Base-by-base conservation (phyloP, 2,888 invertebrate species). In the Invenusta paracnida region DNA sequence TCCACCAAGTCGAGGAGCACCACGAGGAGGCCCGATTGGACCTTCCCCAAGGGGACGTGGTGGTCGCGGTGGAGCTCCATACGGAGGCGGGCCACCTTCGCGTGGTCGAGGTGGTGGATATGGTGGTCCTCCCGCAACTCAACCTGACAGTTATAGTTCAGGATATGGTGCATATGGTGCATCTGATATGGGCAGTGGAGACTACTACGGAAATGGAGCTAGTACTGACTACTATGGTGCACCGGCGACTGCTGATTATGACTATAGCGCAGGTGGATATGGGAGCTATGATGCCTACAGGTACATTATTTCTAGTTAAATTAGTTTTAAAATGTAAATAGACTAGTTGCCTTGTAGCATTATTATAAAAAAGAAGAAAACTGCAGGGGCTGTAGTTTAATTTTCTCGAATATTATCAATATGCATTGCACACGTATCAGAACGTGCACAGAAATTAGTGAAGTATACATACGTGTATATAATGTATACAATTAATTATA, bases 71-170 rank as follows among this genome's bases (percentile, higher is more conserved):
- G 73, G 23, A n/a, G 27, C 73, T 73, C 2, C 73, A 13, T 23
- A 5, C 23, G 11, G 25, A 13, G 73, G 23, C 5, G 23, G 11
- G 2, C 73, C 73, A 23, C 17, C 73, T 23, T 2, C 23, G 5
- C 23, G 73, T 23, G 73, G 73, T 73, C 73, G 73, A 48, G 48
- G 48, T 73, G 73, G 73, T 2, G 73, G 73, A 73, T 73, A 73
- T 73, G 73, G 73, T 23, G 17, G 17, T n/a, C 73, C 73, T 13
- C 73, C 73, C 2, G 73, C 73, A 13, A 5, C 73, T 23, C 27
- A 5, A 23, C 2, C 25, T 23, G 73, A 73, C 23, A 23, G 17
- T 23, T 73, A 73, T 73, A 23, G 17, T 23, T 5, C 11, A 2
- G 73, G 73, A 2, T 73, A 13, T 73, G 73, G 73, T 73, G 17